Evolutionary conservation across 1,140 invertebrate genomes (phyloP).

Genomic region (Eriocheir sinensis): DNA sequence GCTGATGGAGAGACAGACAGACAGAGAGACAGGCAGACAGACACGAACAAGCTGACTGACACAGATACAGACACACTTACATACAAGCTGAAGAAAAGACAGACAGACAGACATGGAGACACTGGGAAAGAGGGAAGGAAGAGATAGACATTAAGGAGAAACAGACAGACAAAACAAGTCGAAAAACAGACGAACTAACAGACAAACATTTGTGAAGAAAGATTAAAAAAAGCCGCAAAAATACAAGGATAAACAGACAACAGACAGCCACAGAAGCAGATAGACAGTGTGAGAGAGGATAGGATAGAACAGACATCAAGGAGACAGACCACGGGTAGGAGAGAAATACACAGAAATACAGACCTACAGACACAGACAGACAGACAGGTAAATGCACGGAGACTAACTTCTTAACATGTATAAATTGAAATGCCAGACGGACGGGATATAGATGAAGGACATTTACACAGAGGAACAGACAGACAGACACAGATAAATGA

Average conservation of each 20-base stretch:
- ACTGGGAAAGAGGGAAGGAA: not conserved
- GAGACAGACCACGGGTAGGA: not conserved
- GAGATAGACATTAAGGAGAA: not conserved
- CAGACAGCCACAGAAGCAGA: not conserved
- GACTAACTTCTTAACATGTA: conserved; percentile 40
- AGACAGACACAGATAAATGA: no score
- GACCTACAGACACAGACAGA: not conserved
- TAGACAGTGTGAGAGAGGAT: not conserved
- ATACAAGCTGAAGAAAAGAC: not conserved
- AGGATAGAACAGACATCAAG: not conserved
- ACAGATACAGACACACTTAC: not conserved
- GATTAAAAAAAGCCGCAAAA: not conserved
- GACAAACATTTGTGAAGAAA: no score
- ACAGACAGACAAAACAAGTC: no score
- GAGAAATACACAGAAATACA: not conserved
- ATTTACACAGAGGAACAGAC: no score
- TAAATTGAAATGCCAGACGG: no score
- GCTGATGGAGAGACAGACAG: not conserved
- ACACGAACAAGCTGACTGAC: not conserved
- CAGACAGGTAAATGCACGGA: not conserved
- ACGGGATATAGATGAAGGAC: no score
- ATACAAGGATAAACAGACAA: not conserved
- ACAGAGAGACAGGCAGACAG: not conserved
- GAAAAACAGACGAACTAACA: no score
- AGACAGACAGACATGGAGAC: not conserved